Evolutionary conservation across 2,888 invertebrate genomes (phyloP).

Genomic region (Ormia ochracea): DNA sequence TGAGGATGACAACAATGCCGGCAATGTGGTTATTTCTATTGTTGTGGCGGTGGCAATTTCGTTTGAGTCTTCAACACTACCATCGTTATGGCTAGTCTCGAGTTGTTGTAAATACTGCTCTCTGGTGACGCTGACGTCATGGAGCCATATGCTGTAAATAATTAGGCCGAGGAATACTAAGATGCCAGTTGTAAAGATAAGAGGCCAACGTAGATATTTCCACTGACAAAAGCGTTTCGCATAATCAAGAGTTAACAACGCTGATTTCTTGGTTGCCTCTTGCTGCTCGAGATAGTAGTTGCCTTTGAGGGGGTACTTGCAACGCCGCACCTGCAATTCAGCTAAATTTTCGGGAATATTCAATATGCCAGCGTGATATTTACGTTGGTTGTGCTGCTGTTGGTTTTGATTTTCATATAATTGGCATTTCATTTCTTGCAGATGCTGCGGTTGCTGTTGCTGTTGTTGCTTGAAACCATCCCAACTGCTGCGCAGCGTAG

Average conservation of each 20-base stretch:
- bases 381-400: slow-evolving; percentile 63
- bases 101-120: slow-evolving; percentile 69
- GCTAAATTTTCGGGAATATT: slow-evolving; percentile 69
- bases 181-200: slow-evolving; percentile 70
- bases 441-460: slow-evolving; percentile 32
- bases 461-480: slow-evolving; percentile 54
- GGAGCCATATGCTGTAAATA: slow-evolving; percentile 73
- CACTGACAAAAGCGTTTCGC: slow-evolving; percentile 69
- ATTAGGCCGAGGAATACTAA: slow-evolving; percentile 72
- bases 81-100: slow-evolving; percentile 20
- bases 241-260: slow-evolving; percentile 66
- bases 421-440: slow-evolving; percentile 46
- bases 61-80: slow-evolving; percentile 34
- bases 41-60: slow-evolving; percentile 36
- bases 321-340: slow-evolving; percentile 73
- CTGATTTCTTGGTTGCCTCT: slow-evolving; percentile 67
- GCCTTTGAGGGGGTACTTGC: slow-evolving; percentile 71
- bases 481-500: slow-evolving; percentile 66
- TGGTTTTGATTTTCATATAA: slow-evolving; percentile 44
- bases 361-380: slow-evolving; percentile 70
- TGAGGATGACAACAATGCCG: not conserved
- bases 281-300: slow-evolving; percentile 70
- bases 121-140: slow-evolving; percentile 71
- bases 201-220: slow-evolving; percentile 72
- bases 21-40: slow-evolving; percentile 48